phyloP scores from a whole-genome alignment of 2,113 vertebrate genomes.

The Antechinus stuartii region DNA sequence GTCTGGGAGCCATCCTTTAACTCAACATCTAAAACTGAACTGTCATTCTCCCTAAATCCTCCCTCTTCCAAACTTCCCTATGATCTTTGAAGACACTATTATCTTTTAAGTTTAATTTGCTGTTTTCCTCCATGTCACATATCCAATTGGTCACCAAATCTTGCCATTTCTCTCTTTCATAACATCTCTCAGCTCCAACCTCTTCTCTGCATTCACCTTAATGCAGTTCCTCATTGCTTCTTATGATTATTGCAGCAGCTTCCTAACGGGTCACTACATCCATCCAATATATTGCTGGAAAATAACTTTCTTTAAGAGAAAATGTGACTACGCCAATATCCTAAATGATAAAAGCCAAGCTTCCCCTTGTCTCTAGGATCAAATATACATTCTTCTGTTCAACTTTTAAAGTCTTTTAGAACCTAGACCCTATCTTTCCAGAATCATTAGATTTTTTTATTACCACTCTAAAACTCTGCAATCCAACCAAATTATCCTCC shows the following conservation, averaged over 20 bases:
- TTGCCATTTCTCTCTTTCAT: background rate
- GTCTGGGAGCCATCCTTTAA: background rate
- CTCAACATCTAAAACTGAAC: background rate
- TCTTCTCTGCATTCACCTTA: background rate
- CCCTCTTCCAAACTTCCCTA: background rate
- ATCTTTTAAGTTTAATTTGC: background rate
- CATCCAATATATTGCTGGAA: background rate
- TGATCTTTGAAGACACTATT: background rate
- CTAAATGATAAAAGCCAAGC: background rate
- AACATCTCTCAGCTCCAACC: background rate
- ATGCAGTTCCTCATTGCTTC: background rate
- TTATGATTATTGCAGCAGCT: background rate
- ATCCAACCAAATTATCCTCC: background rate
- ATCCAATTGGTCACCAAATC: too few relatives aligned
- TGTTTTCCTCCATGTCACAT: background rate
- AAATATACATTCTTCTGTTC: background rate
- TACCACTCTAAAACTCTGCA: background rate
- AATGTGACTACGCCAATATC: background rate
- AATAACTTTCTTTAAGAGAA: background rate
- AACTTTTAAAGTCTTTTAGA: background rate
- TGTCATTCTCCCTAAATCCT: background rate
- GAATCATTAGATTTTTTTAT: background rate
- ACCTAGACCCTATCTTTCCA: background rate
- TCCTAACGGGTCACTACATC: background rate
- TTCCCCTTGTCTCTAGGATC: background rate